Percentiles rank a stretch among this genome's conserved stretches.
Evolutionary conservation across 2,113 vertebrate genomes (phyloP).

Genomic region (Micromys minutus): DNA sequence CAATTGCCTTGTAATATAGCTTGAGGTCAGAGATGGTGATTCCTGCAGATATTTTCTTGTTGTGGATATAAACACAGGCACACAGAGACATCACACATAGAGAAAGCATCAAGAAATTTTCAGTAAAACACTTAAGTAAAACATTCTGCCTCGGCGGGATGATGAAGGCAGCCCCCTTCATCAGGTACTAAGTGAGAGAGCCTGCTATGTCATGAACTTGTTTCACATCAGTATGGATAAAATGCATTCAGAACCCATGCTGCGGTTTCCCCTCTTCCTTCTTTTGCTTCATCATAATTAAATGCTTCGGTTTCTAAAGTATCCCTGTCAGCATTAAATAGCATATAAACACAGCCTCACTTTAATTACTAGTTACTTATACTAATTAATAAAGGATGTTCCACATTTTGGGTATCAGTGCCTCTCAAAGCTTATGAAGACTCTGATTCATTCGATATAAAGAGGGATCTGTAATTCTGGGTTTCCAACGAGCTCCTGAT

Average conservation of each 20-base stretch:
- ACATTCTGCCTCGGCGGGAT: not conserved
- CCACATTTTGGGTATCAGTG: not conserved
- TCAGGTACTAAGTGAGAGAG: not conserved
- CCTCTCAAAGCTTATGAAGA: not conserved
- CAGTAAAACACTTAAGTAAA: conserved; percentile 40
- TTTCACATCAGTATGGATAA: not conserved
- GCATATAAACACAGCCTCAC: not conserved
- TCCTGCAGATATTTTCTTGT: too few species aligned
- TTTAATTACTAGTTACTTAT: not conserved
- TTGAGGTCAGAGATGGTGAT: too few species aligned
- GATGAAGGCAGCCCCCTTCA: not conserved
- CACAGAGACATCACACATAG: not conserved
- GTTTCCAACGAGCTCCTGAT: not conserved
- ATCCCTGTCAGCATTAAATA: not conserved
- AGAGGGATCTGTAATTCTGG: not conserved
- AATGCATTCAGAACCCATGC: not conserved
- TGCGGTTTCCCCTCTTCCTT: not conserved
- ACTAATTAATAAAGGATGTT: not conserved
- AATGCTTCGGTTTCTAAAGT: not conserved
- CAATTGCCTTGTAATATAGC: too few species aligned
- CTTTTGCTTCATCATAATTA: not conserved
- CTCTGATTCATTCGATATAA: not conserved
- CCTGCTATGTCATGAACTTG: not conserved
- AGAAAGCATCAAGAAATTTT: not conserved
- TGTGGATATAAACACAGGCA: rapidly evolving